Percentiles rank a stretch among this genome's conserved stretches.
These are phyloP conservation scores for Noctilio leporinus DNA, from an alignment of 2,113 vertebrate genomes.

Conservation along the genomic window DNA sequence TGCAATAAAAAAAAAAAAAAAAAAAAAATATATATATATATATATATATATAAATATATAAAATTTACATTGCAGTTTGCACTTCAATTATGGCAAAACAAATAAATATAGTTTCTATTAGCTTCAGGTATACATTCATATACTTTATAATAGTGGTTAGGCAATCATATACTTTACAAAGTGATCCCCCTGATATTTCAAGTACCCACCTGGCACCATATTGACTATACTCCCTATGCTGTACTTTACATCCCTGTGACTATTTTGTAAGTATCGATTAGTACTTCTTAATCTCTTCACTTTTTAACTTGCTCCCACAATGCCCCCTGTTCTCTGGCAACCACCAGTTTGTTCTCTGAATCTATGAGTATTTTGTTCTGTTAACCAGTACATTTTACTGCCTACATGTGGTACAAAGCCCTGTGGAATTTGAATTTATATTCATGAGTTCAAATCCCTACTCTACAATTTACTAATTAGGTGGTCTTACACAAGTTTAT, in stretches of 20 bases:
- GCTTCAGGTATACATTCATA: neutral
- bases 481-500: neutral
- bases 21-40: neutral
- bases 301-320: neutral
- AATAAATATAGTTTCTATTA: neutral
- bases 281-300: neutral
- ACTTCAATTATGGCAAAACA: neutral
- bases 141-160: neutral
- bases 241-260: neutral
- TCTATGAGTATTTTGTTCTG: neutral
- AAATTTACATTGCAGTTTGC: neutral
- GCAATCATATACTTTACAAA: neutral
- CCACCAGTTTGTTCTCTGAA: neutral
- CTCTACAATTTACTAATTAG: neutral
- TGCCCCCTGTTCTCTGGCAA: neutral
- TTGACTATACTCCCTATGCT: neutral
- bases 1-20: no score
- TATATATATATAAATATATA: no score
- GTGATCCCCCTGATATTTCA: neutral
- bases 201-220: neutral
- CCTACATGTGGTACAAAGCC: neutral
- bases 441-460: neutral
- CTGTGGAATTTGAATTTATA: neutral
- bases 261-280: neutral
- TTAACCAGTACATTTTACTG: neutral